A percentile compares a stretch with the other conserved stretches of the same genome.
Conservation (phyloP, 2,888 invertebrate species). For the Apodemia zela region DNA sequence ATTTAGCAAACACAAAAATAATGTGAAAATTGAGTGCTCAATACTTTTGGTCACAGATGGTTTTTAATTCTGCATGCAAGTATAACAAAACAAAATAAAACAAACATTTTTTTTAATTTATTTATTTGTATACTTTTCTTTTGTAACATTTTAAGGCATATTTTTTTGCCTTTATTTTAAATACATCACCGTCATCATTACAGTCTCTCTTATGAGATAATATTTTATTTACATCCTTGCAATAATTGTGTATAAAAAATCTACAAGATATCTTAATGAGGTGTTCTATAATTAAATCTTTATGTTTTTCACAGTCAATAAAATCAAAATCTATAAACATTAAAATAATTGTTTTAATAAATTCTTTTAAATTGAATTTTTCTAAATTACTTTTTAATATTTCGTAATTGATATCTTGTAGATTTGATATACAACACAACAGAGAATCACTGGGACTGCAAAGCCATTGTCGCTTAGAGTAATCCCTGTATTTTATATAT, state of each 20-base stretch:
- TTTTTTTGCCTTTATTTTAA: conserved; percentile 24
- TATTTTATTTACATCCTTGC: conserved; percentile 27
- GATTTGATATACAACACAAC: conserved; percentile 19
- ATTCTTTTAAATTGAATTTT: conserved; percentile 19
- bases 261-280: conserved; percentile 27
- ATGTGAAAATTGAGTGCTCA: too few relatives aligned
- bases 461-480: conserved; percentile 20
- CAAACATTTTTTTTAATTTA: neutral
- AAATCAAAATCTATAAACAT: conserved; percentile 21
- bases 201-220: conserved; percentile 22
- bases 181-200: conserved; percentile 25
- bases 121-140: conserved; percentile 16
- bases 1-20: too few relatives aligned
- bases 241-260: conserved; percentile 29
- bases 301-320: conserved; percentile 20
- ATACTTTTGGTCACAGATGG: conserved; percentile 2
- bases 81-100: neutral
- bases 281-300: conserved; percentile 21
- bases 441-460: conserved; percentile 23
- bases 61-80: too few relatives aligned
- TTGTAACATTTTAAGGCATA: conserved; percentile 21
- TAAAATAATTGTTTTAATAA: conserved; percentile 22
- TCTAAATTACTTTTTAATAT: conserved; percentile 14
- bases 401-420: conserved; percentile 20
- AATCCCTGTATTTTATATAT: conserved; percentile 23